These are phyloP conservation scores for Pipra filicauda DNA, from an alignment of 2,113 vertebrate genomes.

Conservation along the genomic window DNA sequence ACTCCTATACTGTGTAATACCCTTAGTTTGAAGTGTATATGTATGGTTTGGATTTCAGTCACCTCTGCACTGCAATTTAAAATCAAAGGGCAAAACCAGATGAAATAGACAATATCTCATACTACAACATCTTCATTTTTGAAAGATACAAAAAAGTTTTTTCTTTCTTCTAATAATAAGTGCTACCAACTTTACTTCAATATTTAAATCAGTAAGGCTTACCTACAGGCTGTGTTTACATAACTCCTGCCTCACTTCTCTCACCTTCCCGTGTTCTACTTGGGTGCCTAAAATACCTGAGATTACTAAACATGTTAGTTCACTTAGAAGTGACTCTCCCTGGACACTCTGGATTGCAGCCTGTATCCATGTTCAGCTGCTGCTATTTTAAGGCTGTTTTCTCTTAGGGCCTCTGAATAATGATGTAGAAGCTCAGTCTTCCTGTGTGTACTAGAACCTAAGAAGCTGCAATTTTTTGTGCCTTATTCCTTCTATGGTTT, in stretches of 20 bases:
- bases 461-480: neutral
- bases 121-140: neutral
- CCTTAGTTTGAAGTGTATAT: neutral
- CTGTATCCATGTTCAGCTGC: neutral
- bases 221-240: neutral
- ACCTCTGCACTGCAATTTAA: neutral
- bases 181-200: neutral
- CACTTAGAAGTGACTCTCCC: neutral
- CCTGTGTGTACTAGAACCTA: neutral
- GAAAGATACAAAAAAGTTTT: neutral
- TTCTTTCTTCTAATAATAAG: neutral
- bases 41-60: neutral
- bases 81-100: neutral
- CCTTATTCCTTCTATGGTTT: neutral
- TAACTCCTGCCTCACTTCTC: neutral
- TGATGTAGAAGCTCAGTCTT: neutral
- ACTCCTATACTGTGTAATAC: neutral
- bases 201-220: neutral
- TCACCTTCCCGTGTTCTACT: neutral
- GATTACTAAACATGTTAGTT: neutral
- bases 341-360: neutral
- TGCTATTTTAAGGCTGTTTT: neutral
- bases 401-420: neutral
- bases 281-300: neutral
- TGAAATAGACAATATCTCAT: neutral